Evolutionary conservation across 2,888 invertebrate genomes (phyloP), one percentile per base, ranked within the genome.

Genomic region (Limenitis camilla): DNA sequence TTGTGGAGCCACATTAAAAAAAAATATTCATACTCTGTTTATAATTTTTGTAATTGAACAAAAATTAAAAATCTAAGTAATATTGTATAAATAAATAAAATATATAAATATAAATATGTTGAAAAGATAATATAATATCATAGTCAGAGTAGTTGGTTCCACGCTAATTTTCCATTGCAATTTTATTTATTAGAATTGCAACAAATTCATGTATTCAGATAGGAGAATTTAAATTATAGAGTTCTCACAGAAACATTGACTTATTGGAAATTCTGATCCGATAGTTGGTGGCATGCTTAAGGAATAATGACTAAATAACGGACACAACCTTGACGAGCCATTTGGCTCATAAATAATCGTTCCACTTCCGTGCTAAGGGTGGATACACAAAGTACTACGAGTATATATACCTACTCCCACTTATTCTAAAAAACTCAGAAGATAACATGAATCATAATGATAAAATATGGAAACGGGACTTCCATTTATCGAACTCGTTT

Each of bases 251-350:
- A 59, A 55, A 53, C 49, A 54, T 56, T 47, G 42, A 50, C 56
- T 56, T 53, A 58, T 61, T 63, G 52, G 49, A 57, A 58, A 62
- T 62, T 61, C 61, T 45, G 47, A 58, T 54, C 52, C 44, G 50
- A 57, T 58, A 56, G 56, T 55, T 52, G 51, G 54, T 40, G 55
- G 58, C 60, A 61, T 62, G 63, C 60, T 58, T 56, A 51, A 53
- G 58, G 62, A 64, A 64, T 62, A 64, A 56, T 61, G 60, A 59
- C 59, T 53, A 62, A 62, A 61, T 61, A 64, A 64, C 62, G 61
- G 62, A 44, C 49, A 44, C 53, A 52, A 47, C 43, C 56, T 56
- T 63, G 61, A 61, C 61, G 57, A 58, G 58, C 53, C 54, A 56
- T 60, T 62, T 62, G 59, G 56, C 59, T 60, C 55, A 56, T 58